Evolutionary conservation across 1,140 invertebrate genomes (phyloP).

Genomic region (Conopomorpha cramerella): DNA sequence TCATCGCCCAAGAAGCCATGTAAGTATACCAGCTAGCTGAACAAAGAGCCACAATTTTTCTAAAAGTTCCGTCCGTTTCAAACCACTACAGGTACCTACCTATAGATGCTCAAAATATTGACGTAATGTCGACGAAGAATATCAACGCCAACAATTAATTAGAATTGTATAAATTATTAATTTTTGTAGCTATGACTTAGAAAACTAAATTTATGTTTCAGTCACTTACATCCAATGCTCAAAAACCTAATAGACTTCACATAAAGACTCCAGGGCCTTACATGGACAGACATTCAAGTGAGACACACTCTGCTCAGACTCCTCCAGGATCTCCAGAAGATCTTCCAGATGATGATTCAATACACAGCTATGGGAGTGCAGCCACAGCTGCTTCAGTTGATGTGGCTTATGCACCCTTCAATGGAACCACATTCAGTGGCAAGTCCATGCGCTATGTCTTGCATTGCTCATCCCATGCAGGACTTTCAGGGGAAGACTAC

Average conservation of each 20-base stretch:
- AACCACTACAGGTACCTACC: too few relatives aligned
- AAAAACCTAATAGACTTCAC: conserved; percentile 36
- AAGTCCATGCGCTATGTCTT: conserved; percentile 77
- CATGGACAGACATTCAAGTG: conserved; percentile 32
- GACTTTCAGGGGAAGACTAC: conserved; percentile 75
- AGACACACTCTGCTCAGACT: conserved; percentile 53
- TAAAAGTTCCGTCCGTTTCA: too few relatives aligned
- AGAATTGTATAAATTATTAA: conserved; percentile 2
- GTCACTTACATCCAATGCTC: conserved; percentile 46
- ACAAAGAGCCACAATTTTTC: too few relatives aligned
- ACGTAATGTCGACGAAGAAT: too few relatives aligned
- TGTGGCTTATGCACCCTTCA: conserved; percentile 78
- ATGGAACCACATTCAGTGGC: conserved; percentile 77
- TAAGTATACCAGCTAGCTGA: conserved; percentile 16
- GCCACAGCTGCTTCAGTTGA: conserved; percentile 76
- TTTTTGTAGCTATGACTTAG: too few relatives aligned
- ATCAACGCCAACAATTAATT: too few relatives aligned
- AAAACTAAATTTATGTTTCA: too few relatives aligned
- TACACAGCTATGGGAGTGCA: conserved; percentile 76
- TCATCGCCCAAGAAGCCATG: conserved; percentile 48
- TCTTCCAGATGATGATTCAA: conserved; percentile 75
- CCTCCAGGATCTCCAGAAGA: conserved; percentile 66
- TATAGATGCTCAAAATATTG: too few relatives aligned
- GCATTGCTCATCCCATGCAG: conserved; percentile 79
- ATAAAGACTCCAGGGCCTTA: conserved; percentile 34